A percentile compares a stretch with the other conserved stretches of the same genome.
phyloP scores from a whole-genome alignment of 2,888 invertebrate species.

The Lymantria monacha region DNA sequence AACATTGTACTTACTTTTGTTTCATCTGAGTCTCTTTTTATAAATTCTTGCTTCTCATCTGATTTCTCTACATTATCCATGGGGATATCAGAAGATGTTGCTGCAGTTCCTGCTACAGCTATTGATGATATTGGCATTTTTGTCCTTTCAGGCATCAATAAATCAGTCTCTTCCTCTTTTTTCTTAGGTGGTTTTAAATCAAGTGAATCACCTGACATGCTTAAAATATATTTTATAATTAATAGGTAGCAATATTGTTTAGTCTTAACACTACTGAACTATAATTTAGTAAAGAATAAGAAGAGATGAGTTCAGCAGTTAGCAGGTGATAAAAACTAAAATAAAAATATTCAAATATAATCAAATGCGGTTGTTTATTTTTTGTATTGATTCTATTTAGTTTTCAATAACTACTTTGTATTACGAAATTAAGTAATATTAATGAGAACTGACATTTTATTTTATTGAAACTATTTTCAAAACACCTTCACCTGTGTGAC shows the following conservation, averaged over 20 bases:
- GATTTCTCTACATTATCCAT: slow-evolving; percentile 33
- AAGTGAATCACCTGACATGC: slow-evolving; percentile 71
- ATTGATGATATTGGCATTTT: slow-evolving; percentile 38
- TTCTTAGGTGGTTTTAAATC: slow-evolving; percentile 56
- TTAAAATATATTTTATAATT: slow-evolving; percentile 37
- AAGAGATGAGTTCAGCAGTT: too few species aligned
- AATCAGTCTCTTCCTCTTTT: slow-evolving; percentile 58
- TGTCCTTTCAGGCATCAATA: slow-evolving; percentile 48
- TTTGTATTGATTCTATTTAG: too few species aligned
- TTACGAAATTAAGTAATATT: too few species aligned
- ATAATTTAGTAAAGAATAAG: too few species aligned
- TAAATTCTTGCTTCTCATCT: slow-evolving; percentile 55
- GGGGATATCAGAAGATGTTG: slow-evolving; percentile 34
- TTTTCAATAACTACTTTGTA: too few species aligned
- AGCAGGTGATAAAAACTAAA: too few species aligned
- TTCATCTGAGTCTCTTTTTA: slow-evolving; percentile 49
- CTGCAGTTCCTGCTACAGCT: slow-evolving; percentile 35
- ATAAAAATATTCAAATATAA: too few species aligned
- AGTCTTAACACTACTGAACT: slow-evolving; percentile 6
- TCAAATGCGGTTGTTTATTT: too few species aligned
- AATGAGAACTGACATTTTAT: too few species aligned
- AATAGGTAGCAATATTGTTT: slow-evolving; percentile 14
- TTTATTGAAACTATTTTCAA: too few species aligned
- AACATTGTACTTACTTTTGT: slow-evolving; percentile 44
- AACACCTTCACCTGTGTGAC: too few species aligned